Evolutionary conservation across 2,888 invertebrate species (phyloP), one percentile per base, ranked within the genome.

Genomic region (Zhuqinia jingwanae): DNA sequence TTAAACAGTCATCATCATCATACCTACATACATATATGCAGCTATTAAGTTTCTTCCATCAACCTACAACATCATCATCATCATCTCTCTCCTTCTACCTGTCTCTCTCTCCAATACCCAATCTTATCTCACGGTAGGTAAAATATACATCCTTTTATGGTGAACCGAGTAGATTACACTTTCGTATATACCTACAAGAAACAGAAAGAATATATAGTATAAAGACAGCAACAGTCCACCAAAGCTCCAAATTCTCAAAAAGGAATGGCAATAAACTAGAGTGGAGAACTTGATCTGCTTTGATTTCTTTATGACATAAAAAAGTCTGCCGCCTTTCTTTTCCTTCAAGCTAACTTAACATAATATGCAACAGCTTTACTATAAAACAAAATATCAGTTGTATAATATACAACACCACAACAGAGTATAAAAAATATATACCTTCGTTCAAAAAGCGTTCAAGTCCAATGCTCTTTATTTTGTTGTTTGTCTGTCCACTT

Each of bases 221-320:
- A 25, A 13, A 20, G 60, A 68, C 25, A 58, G 36, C 78, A 60
- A 68, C 42, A 45, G 60, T 58, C 42, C 70, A 50, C n/a, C n/a
- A n/a, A n/a, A 86, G 81, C 81, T 81, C 75, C 80, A 81, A 80
- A 81, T 73, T 85, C 86, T 86, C 76, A 81, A 86, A 86, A 86
- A 86, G 86, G 86, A 86, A 81, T 86, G 86, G 86, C 81, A 86
- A 81, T 86, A 86, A 86, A 86, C 65, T 86, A 81, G 86, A 86
- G 86, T 86, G 86, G 73, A 86, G 86, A 86, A 86, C 73, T 86
- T 86, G 86, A 86, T 86, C 86, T 86, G 80, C 86, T 86, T 86
- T 86, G 86, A 86, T 86, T 85, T 86, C 86, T 86, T 81, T 86
- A 86, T 76, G 81, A 81, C 76, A 86, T 80, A 20, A 75, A 86